Evolutionary conservation across 2,113 vertebrate species (phyloP), one percentile per base, ranked within the genome.

Genomic region (Pelecanoides urinatrix): DNA sequence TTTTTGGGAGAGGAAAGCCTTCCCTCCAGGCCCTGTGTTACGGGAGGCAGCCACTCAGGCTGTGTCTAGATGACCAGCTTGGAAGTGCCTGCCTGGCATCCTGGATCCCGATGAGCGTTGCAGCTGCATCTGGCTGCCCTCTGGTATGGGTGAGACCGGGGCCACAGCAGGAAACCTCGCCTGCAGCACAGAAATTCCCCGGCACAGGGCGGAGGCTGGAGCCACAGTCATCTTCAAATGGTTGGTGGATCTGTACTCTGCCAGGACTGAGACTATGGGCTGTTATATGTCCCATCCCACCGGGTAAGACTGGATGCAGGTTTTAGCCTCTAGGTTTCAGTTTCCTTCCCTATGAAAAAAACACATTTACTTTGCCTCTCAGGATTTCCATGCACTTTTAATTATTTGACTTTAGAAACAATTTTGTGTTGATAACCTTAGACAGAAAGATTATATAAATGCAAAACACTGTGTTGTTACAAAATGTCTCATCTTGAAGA

Each of bases 131-230:
- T 63, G 36, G 3, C 18, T 72, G 30, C 6, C 21, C 23, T 59
- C 26, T 0, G 0, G 9, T 17, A 20, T 1, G 4, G 34, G 8
- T 36, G 62, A 67, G 53, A 44, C 12, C 1, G 1, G 17, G 21
- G 6, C 18, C 3, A 2, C 10, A 40, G 21, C n/a, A 76, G 49
- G 61, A 72, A 58, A 7, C 21, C 40, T 72, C 5, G 1, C 16
- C 45, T 56, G 21, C 30, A 45, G 52, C 44, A 13, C 21, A 27
- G 49, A 44, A 38, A 55, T 58, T 50, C 32, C 66, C 15, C 3
- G 11, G 30, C 25, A 13, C 2, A 3, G 6, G 7, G 52, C 58
- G 0, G 5, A 50, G 23, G 8, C 29, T 72, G 80, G 29, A 78
- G 38, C 6, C n/a, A 50, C 14, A 36, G 12, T 11, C 8, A 6